Percentiles rank a stretch among this genome's conserved stretches.
These are phyloP conservation scores for Apeira syringaria DNA, from an alignment of 2,888 invertebrate species.

Conservation along the genomic window DNA sequence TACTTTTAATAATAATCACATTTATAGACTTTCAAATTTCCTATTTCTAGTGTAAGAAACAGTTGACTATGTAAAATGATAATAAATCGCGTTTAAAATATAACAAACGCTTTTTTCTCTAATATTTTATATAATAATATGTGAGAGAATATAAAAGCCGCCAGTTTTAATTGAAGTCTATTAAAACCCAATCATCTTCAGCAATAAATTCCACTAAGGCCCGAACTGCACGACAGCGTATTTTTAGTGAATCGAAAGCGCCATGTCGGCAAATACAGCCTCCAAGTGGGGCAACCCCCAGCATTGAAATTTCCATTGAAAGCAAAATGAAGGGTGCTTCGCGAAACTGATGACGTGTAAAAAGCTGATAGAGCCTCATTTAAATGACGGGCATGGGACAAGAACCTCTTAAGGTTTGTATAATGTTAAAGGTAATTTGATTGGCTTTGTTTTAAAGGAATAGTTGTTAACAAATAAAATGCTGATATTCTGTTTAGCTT, in stretches of 20 bases:
- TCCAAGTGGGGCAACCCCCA: constrained; percentile 40
- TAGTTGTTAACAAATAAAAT: too few species aligned
- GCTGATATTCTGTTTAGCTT: too few species aligned
- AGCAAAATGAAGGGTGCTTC: constrained; percentile 64
- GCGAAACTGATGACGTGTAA: constrained; percentile 75
- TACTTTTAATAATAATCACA: too few species aligned
- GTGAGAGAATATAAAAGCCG: too few species aligned
- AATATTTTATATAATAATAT: too few species aligned
- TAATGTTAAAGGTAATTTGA: constrained; percentile 36
- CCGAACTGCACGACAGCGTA: constrained; percentile 32
- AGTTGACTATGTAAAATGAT: too few species aligned
- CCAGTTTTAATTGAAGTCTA: too few species aligned
- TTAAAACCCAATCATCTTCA: constrained; percentile 6
- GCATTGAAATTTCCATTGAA: constrained; percentile 62
- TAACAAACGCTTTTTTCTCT: too few species aligned
- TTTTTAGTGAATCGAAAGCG: constrained; percentile 50
- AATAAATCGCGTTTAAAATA: too few species aligned
- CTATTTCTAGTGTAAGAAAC: too few species aligned
- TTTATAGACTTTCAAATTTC: too few species aligned
- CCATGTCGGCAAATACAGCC: constrained; percentile 53
- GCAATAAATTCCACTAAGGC: constrained; percentile 26
- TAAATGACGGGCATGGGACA: constrained; percentile 62
- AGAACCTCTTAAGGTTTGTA: constrained; percentile 53
- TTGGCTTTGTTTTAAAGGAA: constrained; percentile 1
- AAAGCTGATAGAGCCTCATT: constrained; percentile 73